phyloP scores from a whole-genome alignment of 2,888 invertebrate species.

The Branchellion lobata region DNA sequence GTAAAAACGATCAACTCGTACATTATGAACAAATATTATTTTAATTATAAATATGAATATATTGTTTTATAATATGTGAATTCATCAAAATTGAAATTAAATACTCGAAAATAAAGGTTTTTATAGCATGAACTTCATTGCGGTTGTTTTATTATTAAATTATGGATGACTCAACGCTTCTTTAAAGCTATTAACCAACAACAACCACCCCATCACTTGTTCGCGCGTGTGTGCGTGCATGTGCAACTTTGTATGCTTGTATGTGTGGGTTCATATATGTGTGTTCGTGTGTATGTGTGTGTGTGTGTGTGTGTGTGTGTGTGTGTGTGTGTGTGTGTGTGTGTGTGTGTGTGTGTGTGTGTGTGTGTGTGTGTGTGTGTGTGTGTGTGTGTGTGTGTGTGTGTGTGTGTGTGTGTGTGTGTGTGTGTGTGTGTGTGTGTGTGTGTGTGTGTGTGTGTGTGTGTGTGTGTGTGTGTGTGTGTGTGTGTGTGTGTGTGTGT shows the following conservation, averaged over 20 bases:
- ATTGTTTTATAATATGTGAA: no score
- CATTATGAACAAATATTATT: no score
- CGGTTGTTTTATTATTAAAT: constrained; percentile 12
- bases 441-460: constrained; percentile 7
- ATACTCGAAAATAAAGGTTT: no score
- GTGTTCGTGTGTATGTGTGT: background rate
- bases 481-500: background rate
- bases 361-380: background rate
- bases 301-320: background rate
- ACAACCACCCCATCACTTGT: background rate
- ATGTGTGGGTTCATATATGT: background rate
- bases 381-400: background rate
- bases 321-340: background rate
- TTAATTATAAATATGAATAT: no score
- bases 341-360: constrained; percentile 3
- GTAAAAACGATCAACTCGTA: no score
- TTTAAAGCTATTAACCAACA: no score
- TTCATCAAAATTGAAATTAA: no score
- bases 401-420: background rate
- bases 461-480: background rate
- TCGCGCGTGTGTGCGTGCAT: constrained; percentile 1
- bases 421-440: constrained; percentile 5
- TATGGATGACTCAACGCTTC: background rate
- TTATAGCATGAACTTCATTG: no score
- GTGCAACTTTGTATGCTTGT: background rate